A percentile compares a stretch with the other conserved stretches of the same genome.
These are phyloP conservation scores for Melieria picta DNA, from an alignment of 2,888 invertebrate species.

Conservation along the genomic window DNA sequence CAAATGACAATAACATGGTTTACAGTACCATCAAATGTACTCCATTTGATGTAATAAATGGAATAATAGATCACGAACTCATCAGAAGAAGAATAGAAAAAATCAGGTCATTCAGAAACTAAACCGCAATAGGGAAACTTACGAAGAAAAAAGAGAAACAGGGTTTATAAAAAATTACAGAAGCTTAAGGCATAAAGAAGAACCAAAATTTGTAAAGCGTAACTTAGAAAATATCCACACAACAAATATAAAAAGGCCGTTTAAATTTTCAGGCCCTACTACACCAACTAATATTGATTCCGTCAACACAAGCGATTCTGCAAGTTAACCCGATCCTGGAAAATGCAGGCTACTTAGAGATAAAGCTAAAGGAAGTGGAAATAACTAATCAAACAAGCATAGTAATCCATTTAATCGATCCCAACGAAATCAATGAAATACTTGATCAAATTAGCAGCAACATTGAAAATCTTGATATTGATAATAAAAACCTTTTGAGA, in stretches of 20 bases:
- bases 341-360: too few species aligned
- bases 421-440: not conserved
- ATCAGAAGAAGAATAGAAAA: conserved; percentile 1
- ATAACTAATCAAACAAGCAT: not conserved
- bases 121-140: too few species aligned
- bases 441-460: not conserved
- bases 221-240: conserved; percentile 28
- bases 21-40: conserved; percentile 21
- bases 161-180: too few species aligned
- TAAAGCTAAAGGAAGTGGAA: not conserved
- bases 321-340: too few species aligned
- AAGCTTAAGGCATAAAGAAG: too few species aligned
- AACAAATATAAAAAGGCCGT: conserved; percentile 30
- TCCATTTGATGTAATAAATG: conserved; percentile 8
- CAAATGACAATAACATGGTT: conserved; percentile 16
- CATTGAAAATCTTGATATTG: not conserved
- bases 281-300: not conserved
- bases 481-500: not conserved
- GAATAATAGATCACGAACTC: conserved; percentile 10
- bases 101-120: too few species aligned
- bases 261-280: conserved; percentile 19
- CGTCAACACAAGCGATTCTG: too few species aligned
- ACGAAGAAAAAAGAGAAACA: too few species aligned
- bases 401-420: not conserved
- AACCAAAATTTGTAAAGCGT: too few species aligned